These are phyloP conservation scores for Perognathus longimembris DNA, from an alignment of 2,113 vertebrate species.

Conservation along the genomic window DNA sequence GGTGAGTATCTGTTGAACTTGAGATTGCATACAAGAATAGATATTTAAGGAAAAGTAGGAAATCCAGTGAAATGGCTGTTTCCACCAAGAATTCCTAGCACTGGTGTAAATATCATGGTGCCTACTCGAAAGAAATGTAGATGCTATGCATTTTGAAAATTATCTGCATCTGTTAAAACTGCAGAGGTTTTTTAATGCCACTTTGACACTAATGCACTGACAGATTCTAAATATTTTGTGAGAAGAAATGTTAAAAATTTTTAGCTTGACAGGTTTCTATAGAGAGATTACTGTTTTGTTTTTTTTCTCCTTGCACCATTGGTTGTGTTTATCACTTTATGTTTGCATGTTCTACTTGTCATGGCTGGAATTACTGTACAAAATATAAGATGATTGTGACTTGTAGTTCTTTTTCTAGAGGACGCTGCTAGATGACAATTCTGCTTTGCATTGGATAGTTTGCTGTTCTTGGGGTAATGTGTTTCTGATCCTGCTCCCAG, in stretches of 20 bases:
- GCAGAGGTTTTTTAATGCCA: slow-evolving; percentile 90
- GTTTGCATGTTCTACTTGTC: slow-evolving; percentile 84
- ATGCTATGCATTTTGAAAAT: slow-evolving; percentile 91
- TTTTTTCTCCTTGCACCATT: slow-evolving; percentile 81
- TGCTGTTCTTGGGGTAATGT: background rate
- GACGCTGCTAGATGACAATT: slow-evolving; percentile 85
- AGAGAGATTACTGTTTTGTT: slow-evolving; percentile 80
- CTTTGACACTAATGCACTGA: slow-evolving; percentile 92
- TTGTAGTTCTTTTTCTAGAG: slow-evolving; percentile 76
- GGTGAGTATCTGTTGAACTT: slow-evolving; percentile 86
- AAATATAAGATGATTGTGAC: slow-evolving; percentile 74
- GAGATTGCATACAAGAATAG: slow-evolving; percentile 84
- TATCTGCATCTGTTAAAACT: slow-evolving; percentile 89
- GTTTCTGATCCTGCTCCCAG: slow-evolving; percentile 75
- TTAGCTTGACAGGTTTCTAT: slow-evolving; percentile 82
- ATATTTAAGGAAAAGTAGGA: slow-evolving; percentile 79
- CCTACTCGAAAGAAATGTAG: slow-evolving; percentile 88
- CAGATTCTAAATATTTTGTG: slow-evolving; percentile 88
- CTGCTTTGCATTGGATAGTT: slow-evolving; percentile 80
- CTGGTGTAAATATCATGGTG: slow-evolving; percentile 89
- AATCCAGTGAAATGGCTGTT: slow-evolving; percentile 83
- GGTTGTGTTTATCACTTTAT: slow-evolving; percentile 67
- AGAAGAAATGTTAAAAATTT: slow-evolving; percentile 85
- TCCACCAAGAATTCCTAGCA: slow-evolving; percentile 85
- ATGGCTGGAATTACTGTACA: slow-evolving; percentile 80